Evolutionary conservation across 2,888 invertebrate species (phyloP).

Genomic region (Anodontia alba): DNA sequence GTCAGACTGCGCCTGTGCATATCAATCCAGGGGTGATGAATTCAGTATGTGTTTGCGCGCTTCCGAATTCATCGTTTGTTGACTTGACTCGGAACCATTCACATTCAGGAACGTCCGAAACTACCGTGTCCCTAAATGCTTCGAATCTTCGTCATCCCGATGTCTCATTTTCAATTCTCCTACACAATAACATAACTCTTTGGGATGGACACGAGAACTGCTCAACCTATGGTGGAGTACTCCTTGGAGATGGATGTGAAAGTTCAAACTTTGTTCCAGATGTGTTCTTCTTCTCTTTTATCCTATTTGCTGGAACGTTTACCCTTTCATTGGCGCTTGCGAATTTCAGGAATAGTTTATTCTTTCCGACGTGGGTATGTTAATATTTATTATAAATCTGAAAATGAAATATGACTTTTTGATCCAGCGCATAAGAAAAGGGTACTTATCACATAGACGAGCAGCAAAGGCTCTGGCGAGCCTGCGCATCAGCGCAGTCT

Average conservation of each 20-base stretch:
- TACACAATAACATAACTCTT: background rate
- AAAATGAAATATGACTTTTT: background rate
- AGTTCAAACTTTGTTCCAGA: constrained; percentile 85
- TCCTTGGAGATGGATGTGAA: constrained; percentile 86
- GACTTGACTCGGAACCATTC: background rate
- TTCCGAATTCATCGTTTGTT: constrained; percentile 35
- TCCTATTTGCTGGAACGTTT: constrained; percentile 97
- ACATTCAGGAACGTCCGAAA: background rate
- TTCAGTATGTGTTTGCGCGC: constrained; percentile 54
- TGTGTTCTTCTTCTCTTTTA: constrained; percentile 97
- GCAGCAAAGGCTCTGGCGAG: too few species aligned
- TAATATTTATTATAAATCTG: constrained; percentile 82
- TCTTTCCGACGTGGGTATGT: constrained; percentile 94
- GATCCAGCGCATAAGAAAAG: too few species aligned
- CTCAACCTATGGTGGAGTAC: constrained; percentile 57
- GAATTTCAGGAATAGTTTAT: constrained; percentile 95
- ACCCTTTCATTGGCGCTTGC: constrained; percentile 94
- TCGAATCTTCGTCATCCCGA: background rate
- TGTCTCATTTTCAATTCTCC: background rate
- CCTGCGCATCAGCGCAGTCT: too few species aligned
- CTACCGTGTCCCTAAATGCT: background rate
- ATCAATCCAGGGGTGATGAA: constrained; percentile 30
- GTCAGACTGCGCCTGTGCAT: constrained; percentile 59
- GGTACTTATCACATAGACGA: too few species aligned
- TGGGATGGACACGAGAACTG: constrained; percentile 46